A percentile compares a stretch with the other conserved stretches of the same genome.
phyloP scores from a whole-genome alignment of 2,797 vertebrate genomes.

The Pseudopleuronectes americanus region DNA sequence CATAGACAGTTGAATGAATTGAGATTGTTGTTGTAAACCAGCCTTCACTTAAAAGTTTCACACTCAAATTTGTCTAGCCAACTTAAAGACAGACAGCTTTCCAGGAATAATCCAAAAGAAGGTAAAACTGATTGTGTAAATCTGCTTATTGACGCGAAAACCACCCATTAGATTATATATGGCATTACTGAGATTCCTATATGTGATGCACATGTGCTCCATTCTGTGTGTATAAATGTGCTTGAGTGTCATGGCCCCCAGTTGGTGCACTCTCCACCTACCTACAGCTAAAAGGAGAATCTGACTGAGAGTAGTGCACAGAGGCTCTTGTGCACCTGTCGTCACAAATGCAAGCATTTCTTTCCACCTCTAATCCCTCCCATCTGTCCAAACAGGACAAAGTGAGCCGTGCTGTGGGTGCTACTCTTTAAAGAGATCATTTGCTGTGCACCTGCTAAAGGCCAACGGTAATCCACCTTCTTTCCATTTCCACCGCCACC shows the following conservation, averaged over 20 bases:
- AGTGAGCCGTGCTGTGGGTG: constrained; percentile 12
- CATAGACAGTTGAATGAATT: too few species aligned
- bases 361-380: not conserved
- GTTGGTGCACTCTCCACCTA: not conserved
- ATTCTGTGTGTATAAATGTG: too few species aligned
- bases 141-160: too few species aligned
- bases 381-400: constrained; percentile 29
- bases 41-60: too few species aligned
- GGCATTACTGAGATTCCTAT: not conserved
- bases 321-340: not conserved
- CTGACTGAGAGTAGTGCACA: not conserved
- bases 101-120: too few species aligned
- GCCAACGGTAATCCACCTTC: constrained; percentile 46
- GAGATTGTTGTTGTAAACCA: too few species aligned
- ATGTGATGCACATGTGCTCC: not conserved
- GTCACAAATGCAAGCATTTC: not conserved
- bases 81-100: too few species aligned
- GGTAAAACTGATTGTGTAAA: too few species aligned
- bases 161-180: not conserved
- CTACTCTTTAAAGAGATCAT: constrained; percentile 40
- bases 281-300: not conserved
- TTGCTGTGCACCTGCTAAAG: constrained; percentile 32
- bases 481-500: constrained; percentile 44
- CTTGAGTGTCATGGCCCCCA: not conserved
- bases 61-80: too few species aligned